Base-by-base conservation (phyloP, 30 jellyfish, hydroid and myxozoan genomes). In the Calvadosia cruxmelitensis region DNA sequence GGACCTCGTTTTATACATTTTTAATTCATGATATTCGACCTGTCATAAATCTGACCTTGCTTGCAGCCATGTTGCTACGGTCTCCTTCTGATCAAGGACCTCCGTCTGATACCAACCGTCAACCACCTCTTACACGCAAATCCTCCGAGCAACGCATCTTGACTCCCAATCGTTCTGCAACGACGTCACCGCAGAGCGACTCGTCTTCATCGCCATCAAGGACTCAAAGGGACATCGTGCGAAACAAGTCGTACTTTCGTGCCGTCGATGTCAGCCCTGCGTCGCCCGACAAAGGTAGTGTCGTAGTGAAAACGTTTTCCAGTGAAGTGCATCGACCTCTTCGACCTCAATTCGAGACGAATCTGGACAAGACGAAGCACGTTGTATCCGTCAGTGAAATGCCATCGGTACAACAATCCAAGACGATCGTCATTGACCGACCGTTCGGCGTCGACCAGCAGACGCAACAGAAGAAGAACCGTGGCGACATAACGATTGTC, bases 181-280 rank as follows among this genome's bases (percentile, higher is more conserved):
- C n/a, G n/a, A n/a, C n/a, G n/a, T n/a, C n/a, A n/a, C n/a, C n/a
- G n/a, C n/a, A n/a, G n/a, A n/a, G n/a, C n/a, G n/a, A n/a, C n/a
- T n/a, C n/a, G 10, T 42, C 57, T 5, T 42, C 57, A 42, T 42
- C 57, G 10, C 15, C 15, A 5, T 42, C 20, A 42, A 42, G 20
- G 20, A 20, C 57, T 42, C 76, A 64, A 24, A 27, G 29, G 27
- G 27, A 35, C 32, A 61, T 64, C n/a, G 63, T 27, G 12, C 51
- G 92, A 30, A 78, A 78, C 50, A 72, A 78, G 52, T 78, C 92
- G 7, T 78, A 70, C 29, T 78, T 78, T 36, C 49, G 66, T 13
- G 92, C 92, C 1, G 73, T 68, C 26, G 74, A 68, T 35, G 31
- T 31, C 29, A 23, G 67, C 15, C 74, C 71, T 24, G 53, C 31